Evolutionary conservation across 2,797 vertebrate genomes (phyloP), one percentile per base, ranked within the genome.

Genomic region (Semaprochilodus insignis): DNA sequence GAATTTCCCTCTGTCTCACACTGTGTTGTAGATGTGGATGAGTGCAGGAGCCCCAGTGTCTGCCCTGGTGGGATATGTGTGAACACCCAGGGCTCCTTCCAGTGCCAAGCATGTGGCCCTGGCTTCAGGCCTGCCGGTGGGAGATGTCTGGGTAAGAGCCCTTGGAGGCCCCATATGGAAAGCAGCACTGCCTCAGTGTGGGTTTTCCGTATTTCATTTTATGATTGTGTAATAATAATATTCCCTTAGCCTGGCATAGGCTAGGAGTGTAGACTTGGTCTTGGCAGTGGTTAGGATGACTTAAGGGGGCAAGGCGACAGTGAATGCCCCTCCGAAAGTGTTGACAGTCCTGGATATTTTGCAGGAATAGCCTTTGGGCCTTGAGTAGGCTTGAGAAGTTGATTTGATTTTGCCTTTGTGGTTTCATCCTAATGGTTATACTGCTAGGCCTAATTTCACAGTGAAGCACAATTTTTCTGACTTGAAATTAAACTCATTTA

Each of bases 1-100:
- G 70, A 81, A 82, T 85, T 76, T 62, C 52, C 69, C 54, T 27
- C 36, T 21, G 10, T 66, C 17, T 62, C 70, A 44, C 67, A 77
- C 84, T 69, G 63, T 69, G 66, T 77, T 77, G 51, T 91, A 95
- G 94, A 96, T 88, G 81, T 94, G 78, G 94, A 96, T 83, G 94
- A 96, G 88, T 95, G 95, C 90, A 86, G 87, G 66, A 91, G 92
- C 88, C 90, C 89, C 59, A 88, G 74, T 79, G 91, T 91, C 59
- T 95, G 95, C 88, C 92, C 91, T 74, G 67, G 40, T 2, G 91
- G 92, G 6, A 83, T 89, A 82, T 95, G 94, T 71, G 76, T 94
- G 91, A 96, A 95, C 91, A 94, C 92, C 52, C 81, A 74, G 0
- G 94, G 94, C 77, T 95, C 94, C 74, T 96, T 94, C 90, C 89